Evolutionary conservation across 2,797 vertebrate genomes (phyloP), one percentile per base, ranked within the genome.

Genomic region (Onychomys leucogaster): DNA sequence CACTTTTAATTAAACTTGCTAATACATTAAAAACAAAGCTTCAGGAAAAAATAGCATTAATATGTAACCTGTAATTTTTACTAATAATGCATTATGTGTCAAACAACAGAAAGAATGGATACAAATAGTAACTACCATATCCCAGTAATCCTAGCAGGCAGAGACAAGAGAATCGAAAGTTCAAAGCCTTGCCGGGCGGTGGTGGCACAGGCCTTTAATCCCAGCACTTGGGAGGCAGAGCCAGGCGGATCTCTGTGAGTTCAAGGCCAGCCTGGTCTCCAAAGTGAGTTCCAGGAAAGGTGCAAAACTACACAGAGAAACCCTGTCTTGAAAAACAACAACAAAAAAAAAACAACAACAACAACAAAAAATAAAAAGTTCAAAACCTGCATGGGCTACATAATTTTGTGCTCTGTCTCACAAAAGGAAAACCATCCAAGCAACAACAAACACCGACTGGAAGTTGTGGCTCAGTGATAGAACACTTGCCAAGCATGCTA

Each of bases 11-110:
- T 61, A 41, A 82, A 41, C 80, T 59, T 82, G 67, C 57, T 46
- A 46, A 55, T n/a, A 85, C 32, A 32, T 86, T 61, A 81, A 95
- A 92, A 91, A 52, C 59, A 75, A 81, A 94, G 41, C 29, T 89
- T 61, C 25, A 37, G 32, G 32, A 82, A n/a, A 95, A 90, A 80
- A 69, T 43, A 80, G 27, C 10, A 25, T 59, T 59, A 84, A 61
- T 29, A 76, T 92, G 25, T 59, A 61, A 69, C 52, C 59, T 92
- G 52, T 37, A 34, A 25, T 63, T 92, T 87, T 87, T 76, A 41
- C 32, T 46, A 78, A 43, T 90, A 63, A 81, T 76, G 2, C 67
- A 49, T 19, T 29, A 71, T 65, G 43, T 55, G 3, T 88, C 80
- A 46, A 90, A 63, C 32, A 85, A 59, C 59, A 86, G 32, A 65